A percentile compares a stretch with the other conserved stretches of the same genome.
These are phyloP conservation scores for Artibeus lituratus DNA, from an alignment of 2,797 vertebrate species.

Conservation along the genomic window DNA sequence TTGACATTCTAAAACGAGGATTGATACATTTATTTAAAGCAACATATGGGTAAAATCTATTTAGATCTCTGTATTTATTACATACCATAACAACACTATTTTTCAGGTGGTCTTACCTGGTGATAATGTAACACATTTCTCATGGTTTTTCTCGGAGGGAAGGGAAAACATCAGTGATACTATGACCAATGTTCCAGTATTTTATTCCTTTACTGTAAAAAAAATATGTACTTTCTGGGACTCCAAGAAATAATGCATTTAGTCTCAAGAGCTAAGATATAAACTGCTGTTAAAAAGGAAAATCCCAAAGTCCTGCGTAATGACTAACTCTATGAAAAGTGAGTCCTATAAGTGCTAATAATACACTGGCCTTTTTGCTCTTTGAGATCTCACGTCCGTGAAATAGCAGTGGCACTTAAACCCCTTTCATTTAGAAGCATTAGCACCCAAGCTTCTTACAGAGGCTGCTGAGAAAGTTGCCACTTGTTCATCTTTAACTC, in stretches of 20 bases:
- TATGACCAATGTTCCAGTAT: background rate
- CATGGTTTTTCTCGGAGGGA: background rate
- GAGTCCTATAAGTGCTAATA: constrained; percentile 13
- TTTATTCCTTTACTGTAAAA: background rate
- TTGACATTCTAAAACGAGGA: background rate
- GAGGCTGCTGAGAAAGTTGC: background rate
- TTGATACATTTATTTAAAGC: background rate
- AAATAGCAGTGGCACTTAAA: constrained; percentile 4
- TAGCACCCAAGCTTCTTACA: constrained; percentile 22
- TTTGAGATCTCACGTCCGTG: background rate
- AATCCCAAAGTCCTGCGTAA: background rate
- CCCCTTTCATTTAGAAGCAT: background rate
- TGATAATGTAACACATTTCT: background rate
- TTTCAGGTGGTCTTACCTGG: background rate
- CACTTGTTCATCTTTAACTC: background rate
- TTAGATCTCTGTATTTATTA: background rate
- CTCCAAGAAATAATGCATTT: background rate
- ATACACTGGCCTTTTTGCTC: background rate
- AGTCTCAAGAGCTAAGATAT: background rate
- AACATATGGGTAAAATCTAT: background rate
- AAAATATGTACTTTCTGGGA: background rate
- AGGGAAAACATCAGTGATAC: background rate
- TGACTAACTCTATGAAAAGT: constrained; percentile 32
- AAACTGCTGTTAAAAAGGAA: background rate
- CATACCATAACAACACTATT: background rate